Conservation (phyloP, 2,797 vertebrate genomes). For the Oryzias sinensis region DNA sequence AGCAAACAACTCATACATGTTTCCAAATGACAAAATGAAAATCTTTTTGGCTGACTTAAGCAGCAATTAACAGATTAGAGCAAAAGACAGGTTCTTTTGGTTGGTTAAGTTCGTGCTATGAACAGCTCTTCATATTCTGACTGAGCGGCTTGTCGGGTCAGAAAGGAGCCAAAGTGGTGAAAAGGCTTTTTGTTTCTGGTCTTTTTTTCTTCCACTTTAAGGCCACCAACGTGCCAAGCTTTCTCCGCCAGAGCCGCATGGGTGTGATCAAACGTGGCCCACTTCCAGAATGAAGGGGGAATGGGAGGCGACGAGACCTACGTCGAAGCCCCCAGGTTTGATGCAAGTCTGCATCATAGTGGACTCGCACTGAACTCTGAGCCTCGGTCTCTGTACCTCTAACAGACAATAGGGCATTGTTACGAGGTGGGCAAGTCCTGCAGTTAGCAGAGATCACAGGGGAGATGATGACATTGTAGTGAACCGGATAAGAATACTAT, state of each 20-base stretch:
- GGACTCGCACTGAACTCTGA: conserved; percentile 60
- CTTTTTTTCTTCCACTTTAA: conserved; percentile 8
- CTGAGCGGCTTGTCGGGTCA: conserved; percentile 26
- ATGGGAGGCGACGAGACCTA: conserved; percentile 28
- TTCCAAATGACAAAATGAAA: not conserved
- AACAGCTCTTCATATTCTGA: conserved; percentile 36
- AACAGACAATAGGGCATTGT: conserved; percentile 70
- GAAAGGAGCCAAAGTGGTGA: conserved; percentile 19
- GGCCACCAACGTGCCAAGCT: conserved; percentile 13
- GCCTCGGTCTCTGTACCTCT: conserved; percentile 47
- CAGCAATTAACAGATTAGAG: conserved; percentile 32
- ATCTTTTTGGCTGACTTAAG: conserved; percentile 2
- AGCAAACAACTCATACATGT: too few relatives aligned
- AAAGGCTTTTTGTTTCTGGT: conserved; percentile 34
- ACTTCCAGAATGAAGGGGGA: conserved; percentile 22
- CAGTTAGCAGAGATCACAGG: conserved; percentile 32
- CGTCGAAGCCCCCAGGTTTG: conserved; percentile 23
- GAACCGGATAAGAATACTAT: conserved; percentile 37
- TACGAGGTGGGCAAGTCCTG: conserved; percentile 38
- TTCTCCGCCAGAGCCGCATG: conserved; percentile 23
- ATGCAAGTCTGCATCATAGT: conserved; percentile 23
- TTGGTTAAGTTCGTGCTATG: conserved; percentile 23
- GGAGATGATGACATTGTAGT: conserved; percentile 63
- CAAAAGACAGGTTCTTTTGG: conserved; percentile 1
- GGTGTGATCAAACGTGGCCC: conserved; percentile 2